Evolutionary conservation across 2,797 vertebrate species (phyloP).

Genomic region (Sebastes baramenuke): DNA sequence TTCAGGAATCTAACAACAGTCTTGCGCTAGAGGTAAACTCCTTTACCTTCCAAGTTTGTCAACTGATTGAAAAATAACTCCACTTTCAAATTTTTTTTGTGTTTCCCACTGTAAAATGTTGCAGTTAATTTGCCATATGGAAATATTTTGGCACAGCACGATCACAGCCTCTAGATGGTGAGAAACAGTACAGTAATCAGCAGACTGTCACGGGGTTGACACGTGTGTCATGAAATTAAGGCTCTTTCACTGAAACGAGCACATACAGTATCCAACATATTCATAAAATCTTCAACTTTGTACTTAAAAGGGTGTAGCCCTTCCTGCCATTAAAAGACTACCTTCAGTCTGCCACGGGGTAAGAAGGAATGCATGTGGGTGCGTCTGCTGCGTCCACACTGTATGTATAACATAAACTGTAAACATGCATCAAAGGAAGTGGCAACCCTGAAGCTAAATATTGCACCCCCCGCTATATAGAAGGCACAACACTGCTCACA

Average conservation of each 20-base stretch:
- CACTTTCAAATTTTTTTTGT: not conserved
- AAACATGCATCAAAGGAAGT: slow-evolving; percentile 63
- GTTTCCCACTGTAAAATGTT: not conserved
- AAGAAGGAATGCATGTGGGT: slow-evolving; percentile 66
- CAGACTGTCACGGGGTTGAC: not conserved
- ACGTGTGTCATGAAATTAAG: slow-evolving; percentile 29
- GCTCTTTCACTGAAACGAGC: slow-evolving; percentile 18
- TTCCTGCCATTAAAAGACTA: slow-evolving; percentile 64
- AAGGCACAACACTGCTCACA: slow-evolving; percentile 24
- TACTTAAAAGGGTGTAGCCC: slow-evolving; percentile 61
- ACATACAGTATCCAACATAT: slow-evolving; percentile 39
- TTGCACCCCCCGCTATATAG: slow-evolving; percentile 2
- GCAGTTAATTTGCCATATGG: not conserved
- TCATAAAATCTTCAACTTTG: slow-evolving; percentile 53
- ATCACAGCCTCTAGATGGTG: not conserved
- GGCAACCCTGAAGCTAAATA: slow-evolving; percentile 33
- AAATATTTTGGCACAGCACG: slow-evolving; percentile 12
- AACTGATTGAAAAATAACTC: not conserved
- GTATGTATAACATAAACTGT: slow-evolving; percentile 56
- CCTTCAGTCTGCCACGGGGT: slow-evolving; percentile 54
- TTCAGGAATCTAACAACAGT: not conserved
- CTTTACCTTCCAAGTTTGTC: not conserved
- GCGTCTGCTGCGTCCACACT: slow-evolving; percentile 42
- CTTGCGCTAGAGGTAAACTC: not conserved
- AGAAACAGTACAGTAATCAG: slow-evolving; percentile 9